Base-by-base conservation (phyloP, 2,888 invertebrate species). In the Diarsia mendica region DNA sequence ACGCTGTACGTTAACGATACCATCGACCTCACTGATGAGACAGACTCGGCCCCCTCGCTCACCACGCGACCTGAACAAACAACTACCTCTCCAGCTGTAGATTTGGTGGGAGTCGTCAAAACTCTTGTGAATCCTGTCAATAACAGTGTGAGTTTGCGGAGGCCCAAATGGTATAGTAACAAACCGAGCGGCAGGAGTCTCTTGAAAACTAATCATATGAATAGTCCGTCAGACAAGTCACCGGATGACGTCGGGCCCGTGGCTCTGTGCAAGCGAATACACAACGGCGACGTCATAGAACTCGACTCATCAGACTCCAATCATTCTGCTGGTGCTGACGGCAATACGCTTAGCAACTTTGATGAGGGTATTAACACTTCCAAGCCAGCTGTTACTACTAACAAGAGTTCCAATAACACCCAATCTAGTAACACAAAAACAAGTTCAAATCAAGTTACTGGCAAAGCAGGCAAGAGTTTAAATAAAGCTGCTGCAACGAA, bases 271-370 rank as follows among this genome's bases (percentile, higher is more conserved):
- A 23, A 53, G 20, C 20, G 3, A 20, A 60, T 82, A 0, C n/a
- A 18, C 20, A 46, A 46, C 15, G 78, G 51, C 9, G 79, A 82
- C 5, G 13, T 77, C 10, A 79, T 79, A 60, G 82, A 79, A 33
- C 65, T 79, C 23, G 49, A 33, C 8, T 82, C 80, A 13, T 18
- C 80, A 6, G 77, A 77, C 53, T 77, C 77, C 2, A 23, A 79
- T 23, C 28, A 61, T 9, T 65, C 72, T 2, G 33, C n/a, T 0
- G 18, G 3, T 9, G 23, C 13, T 10, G 51, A 18, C 20, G 64
- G 1, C 1, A 51, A 18, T 9, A 46, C 28, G 10, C 18, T 48
- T 1, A 28, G 23, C 15, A 23, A n/a, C 13, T 20, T 44, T 15
- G 49, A 73, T 46, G n/a, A 8, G 4, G 23, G 20, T 44, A 15